Evolutionary conservation across 2,888 invertebrate species (phyloP).

Genomic region (Nomada fabriciana): DNA sequence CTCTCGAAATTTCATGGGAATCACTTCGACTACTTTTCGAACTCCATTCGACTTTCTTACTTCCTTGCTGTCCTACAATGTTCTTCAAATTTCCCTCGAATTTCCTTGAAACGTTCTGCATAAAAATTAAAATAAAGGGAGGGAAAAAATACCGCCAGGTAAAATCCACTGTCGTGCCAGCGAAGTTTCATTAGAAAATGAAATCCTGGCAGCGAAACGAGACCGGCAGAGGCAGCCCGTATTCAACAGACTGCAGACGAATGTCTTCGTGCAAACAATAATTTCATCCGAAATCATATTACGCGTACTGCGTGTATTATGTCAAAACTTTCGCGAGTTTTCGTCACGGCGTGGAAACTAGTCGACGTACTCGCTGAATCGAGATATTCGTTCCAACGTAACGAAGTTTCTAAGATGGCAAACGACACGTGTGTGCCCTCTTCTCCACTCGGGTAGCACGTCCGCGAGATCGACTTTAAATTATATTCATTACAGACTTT

Average conservation of each 20-base stretch:
- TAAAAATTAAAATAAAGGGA: too few species aligned
- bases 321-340: slow-evolving; percentile 52
- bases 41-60: neutral
- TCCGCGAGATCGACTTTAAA: slow-evolving; percentile 56
- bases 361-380: slow-evolving; percentile 28
- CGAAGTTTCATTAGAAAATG: slow-evolving; percentile 3
- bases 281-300: slow-evolving; percentile 59
- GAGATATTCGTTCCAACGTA: slow-evolving; percentile 56
- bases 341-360: slow-evolving; percentile 43
- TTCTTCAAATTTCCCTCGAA: neutral
- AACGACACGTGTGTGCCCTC: slow-evolving; percentile 37
- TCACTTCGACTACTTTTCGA: neutral
- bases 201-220: neutral
- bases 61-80: neutral
- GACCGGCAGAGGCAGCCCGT: neutral
- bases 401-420: slow-evolving; percentile 55
- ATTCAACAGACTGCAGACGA: slow-evolving; percentile 22
- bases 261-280: slow-evolving; percentile 50
- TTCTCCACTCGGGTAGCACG: neutral
- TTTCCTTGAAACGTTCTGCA: neutral
- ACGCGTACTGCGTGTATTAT: slow-evolving; percentile 46
- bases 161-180: neutral
- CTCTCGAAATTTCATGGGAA: too few species aligned
- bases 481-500: slow-evolving; percentile 49
- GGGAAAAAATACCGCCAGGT: neutral